phyloP scores from a whole-genome alignment of 2,888 invertebrate genomes.

The Celastrina argiolus region DNA sequence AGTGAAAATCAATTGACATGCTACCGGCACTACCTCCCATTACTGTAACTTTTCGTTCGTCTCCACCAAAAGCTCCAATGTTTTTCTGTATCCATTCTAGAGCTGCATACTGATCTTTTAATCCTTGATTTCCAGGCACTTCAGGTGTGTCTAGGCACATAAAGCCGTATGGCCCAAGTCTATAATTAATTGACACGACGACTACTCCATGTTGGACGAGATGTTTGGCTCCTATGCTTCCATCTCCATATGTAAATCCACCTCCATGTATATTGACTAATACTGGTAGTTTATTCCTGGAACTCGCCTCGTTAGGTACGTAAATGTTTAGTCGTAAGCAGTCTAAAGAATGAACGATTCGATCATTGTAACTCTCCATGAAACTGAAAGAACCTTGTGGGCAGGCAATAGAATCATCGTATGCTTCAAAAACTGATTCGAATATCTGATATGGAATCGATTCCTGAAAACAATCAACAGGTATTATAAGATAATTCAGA shows the following conservation, averaged over 20 bases:
- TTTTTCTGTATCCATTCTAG: constrained; percentile 43
- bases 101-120: constrained; percentile 50
- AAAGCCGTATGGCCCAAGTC: constrained; percentile 57
- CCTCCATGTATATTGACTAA: constrained; percentile 59
- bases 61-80: constrained; percentile 40
- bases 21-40: constrained; percentile 18
- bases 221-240: constrained; percentile 44
- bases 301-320: constrained; percentile 52
- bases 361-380: constrained; percentile 34
- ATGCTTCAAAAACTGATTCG: constrained; percentile 31
- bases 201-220: constrained; percentile 45
- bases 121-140: constrained; percentile 51
- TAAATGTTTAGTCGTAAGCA: constrained; percentile 80
- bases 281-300: constrained; percentile 41
- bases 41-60: constrained; percentile 31
- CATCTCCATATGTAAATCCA: constrained; percentile 46
- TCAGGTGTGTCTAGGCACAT: constrained; percentile 43
- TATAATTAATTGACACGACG: constrained; percentile 45
- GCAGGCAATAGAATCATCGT: constrained; percentile 36
- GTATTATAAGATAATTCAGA: not conserved
- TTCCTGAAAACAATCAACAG: constrained; percentile 26
- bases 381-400: constrained; percentile 32
- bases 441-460: constrained; percentile 30
- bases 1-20: constrained; percentile 21
- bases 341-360: constrained; percentile 50